Evolutionary conservation across 64 coral and sea anemone species (phyloP), one percentile per base, ranked within the genome.

Genomic region (Stylophora pistillata): DNA sequence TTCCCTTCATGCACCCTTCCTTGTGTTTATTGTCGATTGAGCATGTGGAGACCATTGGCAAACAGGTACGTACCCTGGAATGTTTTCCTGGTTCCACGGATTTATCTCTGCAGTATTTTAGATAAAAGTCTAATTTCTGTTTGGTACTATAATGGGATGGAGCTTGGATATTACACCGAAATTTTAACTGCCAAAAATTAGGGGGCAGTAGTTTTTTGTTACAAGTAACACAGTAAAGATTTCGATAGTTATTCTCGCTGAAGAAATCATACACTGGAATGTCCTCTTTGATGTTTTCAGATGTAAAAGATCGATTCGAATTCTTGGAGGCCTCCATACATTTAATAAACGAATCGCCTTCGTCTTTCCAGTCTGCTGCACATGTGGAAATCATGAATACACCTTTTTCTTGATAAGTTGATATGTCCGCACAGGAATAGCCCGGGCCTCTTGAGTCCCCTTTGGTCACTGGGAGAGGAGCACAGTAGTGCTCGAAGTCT

Each of bases 131-230:
- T 0, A 76, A 78, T 64, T 59, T 86, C 13, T 96, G 32, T 11
- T 34, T 86, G 4, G 55, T 11, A 10, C 64, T 96, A 59, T 86
- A 87, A 14, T 77, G 58, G 2, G 73, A 63, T 9, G 95, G 91
- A 11, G 95, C 91, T 62, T 78, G 86, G 15, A 93, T 93, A 59
- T 96, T 88, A 62, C 95, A 96, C 26, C 88, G 64, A 89, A 91
- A 93, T 56, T 27, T 78, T 30, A 96, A 32, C 21, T 71, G 55
- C 95, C 95, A 96, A 23, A 80, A 9, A 89, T 21, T 20, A 85
- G 20, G 30, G 23, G 7, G 23, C 15, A 1, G 0, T 0, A 0
- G 10, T 82, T 71, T 5, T 23, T 7, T 32, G 62, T 93, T 93
- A 62, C 95, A 96, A 58, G 30, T 13, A 3, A 81, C 91, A n/a